Conservation (phyloP, 2,113 vertebrate genomes). For the Nematolebias whitei region DNA sequence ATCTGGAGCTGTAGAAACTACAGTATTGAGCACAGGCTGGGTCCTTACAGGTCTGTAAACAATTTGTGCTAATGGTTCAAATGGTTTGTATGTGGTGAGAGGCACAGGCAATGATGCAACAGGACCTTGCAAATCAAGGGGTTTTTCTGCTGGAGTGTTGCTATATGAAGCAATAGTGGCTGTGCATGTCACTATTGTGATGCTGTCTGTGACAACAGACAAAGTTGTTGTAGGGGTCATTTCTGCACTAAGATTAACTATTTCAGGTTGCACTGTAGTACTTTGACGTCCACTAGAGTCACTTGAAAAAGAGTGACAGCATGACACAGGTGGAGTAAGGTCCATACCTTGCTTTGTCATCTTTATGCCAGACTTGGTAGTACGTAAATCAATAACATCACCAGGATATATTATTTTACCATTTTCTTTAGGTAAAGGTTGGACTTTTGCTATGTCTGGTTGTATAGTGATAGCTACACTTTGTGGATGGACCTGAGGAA, state of each 20-base stretch:
- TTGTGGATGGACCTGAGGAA: constrained; percentile 74
- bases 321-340: constrained; percentile 82
- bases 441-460: constrained; percentile 75
- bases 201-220: constrained; percentile 81
- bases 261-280: constrained; percentile 89
- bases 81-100: constrained; percentile 86
- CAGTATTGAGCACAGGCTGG: constrained; percentile 62
- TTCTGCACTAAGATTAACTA: constrained; percentile 90
- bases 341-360: constrained; percentile 85
- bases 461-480: constrained; percentile 78
- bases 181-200: constrained; percentile 84
- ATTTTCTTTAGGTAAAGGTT: constrained; percentile 82
- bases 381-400: constrained; percentile 92
- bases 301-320: constrained; percentile 78
- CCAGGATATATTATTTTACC: constrained; percentile 81
- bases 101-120: constrained; percentile 83
- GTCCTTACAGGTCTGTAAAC: constrained; percentile 78
- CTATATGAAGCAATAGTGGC: constrained; percentile 82
- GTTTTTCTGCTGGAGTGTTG: constrained; percentile 81
- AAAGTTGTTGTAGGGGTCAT: constrained; percentile 79
- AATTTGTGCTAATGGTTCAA: constrained; percentile 83
- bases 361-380: constrained; percentile 84
- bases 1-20: constrained; percentile 61
- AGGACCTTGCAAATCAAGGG: constrained; percentile 83
- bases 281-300: constrained; percentile 82